Base-by-base conservation (phyloP, 2,888 invertebrate species). In the Nephrotoma flavescens region DNA sequence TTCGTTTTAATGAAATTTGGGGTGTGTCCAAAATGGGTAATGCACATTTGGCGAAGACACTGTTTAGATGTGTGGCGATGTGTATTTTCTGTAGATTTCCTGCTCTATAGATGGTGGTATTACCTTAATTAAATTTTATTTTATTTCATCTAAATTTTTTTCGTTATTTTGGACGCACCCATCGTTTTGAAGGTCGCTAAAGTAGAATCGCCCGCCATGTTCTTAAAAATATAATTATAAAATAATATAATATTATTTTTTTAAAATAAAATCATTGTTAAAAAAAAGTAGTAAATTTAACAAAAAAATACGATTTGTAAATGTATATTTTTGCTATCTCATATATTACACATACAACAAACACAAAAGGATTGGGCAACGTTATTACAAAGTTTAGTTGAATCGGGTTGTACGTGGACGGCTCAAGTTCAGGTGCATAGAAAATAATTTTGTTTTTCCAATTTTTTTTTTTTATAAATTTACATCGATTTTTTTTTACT, bases 341-440 rank as follows among this genome's bases (percentile, higher is more conserved):
- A 71, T 71, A 71, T 44, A 44, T 71, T 31, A 31, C 31, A 71
- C 71, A 71, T 31, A 71, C 71, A 71, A 71, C 71, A 71, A 71
- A 71, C 92, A 92, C 92, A 92, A 92, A 93, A 96, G 96, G 96
- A 96, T 93, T 96, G 96, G 96, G 95, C 95, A 93, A 95, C 96
- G 94, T 93, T 96, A 94, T 95, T 96, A 93, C 95, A 96, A 94
- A 95, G 95, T 92, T 95, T 96, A 92, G 94, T 96, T 93, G 96
- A 96, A 93, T 95, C 95, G 90, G 95, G 95, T 92, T 95, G 95
- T 94, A 95, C 95, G 92, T 95, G 95, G 94, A 95, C 95, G 93
- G 95, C 95, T 90, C 95, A 95, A 93, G 93, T 94, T 91, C 94
- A 94, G 94, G 95, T 96, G 87, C 86, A 83, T 94, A 94, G 90